Evolutionary conservation across 2,888 invertebrate genomes (phyloP).

Genomic region (Podabrus alpinus): DNA sequence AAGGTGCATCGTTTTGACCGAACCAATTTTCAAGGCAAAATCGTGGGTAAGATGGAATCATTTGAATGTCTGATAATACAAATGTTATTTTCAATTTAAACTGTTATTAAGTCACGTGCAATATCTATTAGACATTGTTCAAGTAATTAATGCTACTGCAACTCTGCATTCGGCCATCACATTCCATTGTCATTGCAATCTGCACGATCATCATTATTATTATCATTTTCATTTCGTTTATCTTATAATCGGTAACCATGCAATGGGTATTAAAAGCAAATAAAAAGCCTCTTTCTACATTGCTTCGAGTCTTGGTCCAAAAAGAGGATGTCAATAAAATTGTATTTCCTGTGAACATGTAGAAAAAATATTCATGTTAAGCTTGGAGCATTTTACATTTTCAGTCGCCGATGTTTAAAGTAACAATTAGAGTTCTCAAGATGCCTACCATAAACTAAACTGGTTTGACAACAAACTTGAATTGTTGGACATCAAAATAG

Average conservation of each 20-base stretch:
- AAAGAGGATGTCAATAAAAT: background rate
- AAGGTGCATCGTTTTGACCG: background rate
- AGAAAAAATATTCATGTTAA: background rate
- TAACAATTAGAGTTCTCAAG: conserved; percentile 19
- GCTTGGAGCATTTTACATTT: background rate
- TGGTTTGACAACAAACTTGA: conserved; percentile 16
- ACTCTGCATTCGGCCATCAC: conserved; percentile 16
- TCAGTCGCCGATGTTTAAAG: conserved; percentile 6
- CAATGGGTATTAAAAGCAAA: background rate
- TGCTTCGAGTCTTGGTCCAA: background rate
- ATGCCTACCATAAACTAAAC: conserved; percentile 18
- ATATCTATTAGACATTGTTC: conserved; percentile 37
- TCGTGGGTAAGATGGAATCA: conserved; percentile 28
- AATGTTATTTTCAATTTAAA: conserved; percentile 32
- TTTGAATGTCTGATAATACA: conserved; percentile 34
- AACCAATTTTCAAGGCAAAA: background rate
- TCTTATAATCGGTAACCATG: background rate
- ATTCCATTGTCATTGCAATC: conserved; percentile 21
- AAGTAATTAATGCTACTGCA: conserved; percentile 35
- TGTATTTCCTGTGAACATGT: background rate
- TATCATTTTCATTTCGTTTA: background rate
- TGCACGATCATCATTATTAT: conserved; percentile 24
- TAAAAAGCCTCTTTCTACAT: background rate
- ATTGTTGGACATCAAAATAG: background rate
- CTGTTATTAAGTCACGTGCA: conserved; percentile 39